Percentiles rank a stretch among this genome's conserved stretches.
phyloP scores from a whole-genome alignment of 1,140 invertebrate species.

The Wasmannia auropunctata region DNA sequence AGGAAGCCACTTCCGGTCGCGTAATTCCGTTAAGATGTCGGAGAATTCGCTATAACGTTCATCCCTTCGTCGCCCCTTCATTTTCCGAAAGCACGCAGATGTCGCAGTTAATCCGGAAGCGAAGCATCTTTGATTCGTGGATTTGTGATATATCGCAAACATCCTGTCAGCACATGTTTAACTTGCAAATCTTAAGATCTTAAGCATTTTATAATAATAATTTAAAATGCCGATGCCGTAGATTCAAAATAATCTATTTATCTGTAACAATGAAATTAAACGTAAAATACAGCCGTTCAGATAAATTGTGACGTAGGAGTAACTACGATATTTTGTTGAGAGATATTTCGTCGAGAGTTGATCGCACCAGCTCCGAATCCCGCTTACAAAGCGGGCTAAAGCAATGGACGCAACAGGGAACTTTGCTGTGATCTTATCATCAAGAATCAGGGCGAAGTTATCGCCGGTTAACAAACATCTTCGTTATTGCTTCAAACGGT shows the following conservation, averaged over 20 bases:
- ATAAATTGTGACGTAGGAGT: background rate
- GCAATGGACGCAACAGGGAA: conserved; percentile 19
- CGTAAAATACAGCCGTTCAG: background rate
- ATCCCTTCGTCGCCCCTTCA: background rate
- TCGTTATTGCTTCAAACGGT: conserved; percentile 78
- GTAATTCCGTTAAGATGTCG: conserved; percentile 61
- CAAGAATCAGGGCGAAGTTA: conserved; percentile 63
- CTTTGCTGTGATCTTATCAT: conserved; percentile 49
- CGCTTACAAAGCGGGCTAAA: background rate
- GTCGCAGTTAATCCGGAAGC: conserved; percentile 53
- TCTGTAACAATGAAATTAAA: background rate
- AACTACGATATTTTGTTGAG: background rate
- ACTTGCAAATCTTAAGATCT: background rate
- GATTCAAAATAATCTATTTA: background rate
- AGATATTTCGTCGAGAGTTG: conserved; percentile 1
- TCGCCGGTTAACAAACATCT: conserved; percentile 71
- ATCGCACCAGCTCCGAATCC: background rate
- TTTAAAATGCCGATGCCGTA: background rate
- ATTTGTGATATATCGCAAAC: conserved; percentile 5
- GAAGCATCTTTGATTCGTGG: conserved; percentile 27
- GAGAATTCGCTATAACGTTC: conserved; percentile 2
- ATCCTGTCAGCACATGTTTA: background rate
- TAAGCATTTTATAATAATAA: background rate
- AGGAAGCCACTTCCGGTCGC: conserved; percentile 68
- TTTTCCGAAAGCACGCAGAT: conserved; percentile 49